Base-by-base conservation (phyloP, 2,888 invertebrate species). In the Pantelozetes paolii region DNA sequence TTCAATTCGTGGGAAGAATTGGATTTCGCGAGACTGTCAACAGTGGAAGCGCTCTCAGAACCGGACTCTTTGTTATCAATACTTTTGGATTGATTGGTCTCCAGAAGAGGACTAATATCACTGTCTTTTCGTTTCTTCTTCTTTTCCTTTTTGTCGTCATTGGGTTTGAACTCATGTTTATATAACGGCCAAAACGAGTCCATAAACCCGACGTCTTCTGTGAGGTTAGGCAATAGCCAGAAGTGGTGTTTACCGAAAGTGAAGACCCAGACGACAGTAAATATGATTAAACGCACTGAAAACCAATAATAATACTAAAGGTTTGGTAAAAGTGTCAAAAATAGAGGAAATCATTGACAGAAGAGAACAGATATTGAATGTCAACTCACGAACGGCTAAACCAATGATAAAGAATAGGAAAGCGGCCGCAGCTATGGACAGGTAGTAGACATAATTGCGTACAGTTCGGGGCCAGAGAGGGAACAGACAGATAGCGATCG, bases 121-220 rank as follows among this genome's bases (percentile, higher is more conserved):
- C 28, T 32, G 28, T 74, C 71, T 36, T 76, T 69, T 26, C 40
- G 48, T 15, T 73, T 77, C 18, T 92, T 91, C 78, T 90, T 91
- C 82, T 90, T 89, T 82, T 88, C 89, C 81, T 85, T 76, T 20
- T 64, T 64, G 1, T 36, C 20, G 89, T 72, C 57, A 13, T 57
- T 28, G 1, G 67, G 26, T 81, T 88, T 88, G 83, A 92, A 92
- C 81, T 92, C 91, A 81, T 91, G 90, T 90, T 91, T 90, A 83
- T 96, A 97, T 0, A 96, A 85, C 2, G 99, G 99, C 90, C 94
- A 94, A 85, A 99, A 99, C 0, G 97, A 98, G 9, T 97, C 97
- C 78, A 98, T 90, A 86, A 99, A 95, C 72, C 99, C 97, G 36
- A 98, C 98, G 82, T 99, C 99, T 83, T 98, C 99, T 0, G 96